Conservation (phyloP, 2,888 invertebrate genomes). For the Dolichomitus sp. region DNA sequence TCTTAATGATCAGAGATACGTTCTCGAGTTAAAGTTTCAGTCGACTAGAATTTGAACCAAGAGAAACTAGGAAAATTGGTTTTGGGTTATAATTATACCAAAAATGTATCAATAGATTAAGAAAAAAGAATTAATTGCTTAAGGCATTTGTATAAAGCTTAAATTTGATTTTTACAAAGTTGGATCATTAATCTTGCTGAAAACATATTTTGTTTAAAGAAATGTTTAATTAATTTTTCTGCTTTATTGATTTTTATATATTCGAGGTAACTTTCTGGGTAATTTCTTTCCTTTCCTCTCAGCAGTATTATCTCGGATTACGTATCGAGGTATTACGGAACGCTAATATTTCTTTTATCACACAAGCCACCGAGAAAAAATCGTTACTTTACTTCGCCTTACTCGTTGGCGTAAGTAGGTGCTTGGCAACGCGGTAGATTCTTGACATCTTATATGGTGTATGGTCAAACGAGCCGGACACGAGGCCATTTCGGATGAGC, state of each 20-base stretch:
- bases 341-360: conserved; percentile 50
- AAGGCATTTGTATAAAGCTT: too few species aligned
- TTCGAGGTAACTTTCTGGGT: neutral
- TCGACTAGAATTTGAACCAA: too few species aligned
- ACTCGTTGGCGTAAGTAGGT: conserved; percentile 49
- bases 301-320: conserved; percentile 1
- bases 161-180: too few species aligned
- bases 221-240: neutral
- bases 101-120: too few species aligned
- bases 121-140: too few species aligned
- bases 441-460: conserved; percentile 53
- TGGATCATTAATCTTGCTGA: too few species aligned
- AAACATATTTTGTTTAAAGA: too few species aligned
- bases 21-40: too few species aligned
- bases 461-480: conserved; percentile 64
- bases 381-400: conserved; percentile 6
- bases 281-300: neutral
- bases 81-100: too few species aligned
- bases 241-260: neutral
- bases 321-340: neutral
- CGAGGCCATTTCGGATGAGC: conserved; percentile 59
- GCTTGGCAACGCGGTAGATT: conserved; percentile 52
- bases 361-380: conserved; percentile 25
- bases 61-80: too few species aligned
- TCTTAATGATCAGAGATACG: too few species aligned